A percentile compares a stretch with the other conserved stretches of the same genome.
Evolutionary conservation across 2,797 vertebrate genomes (phyloP).

Genomic region (Labroides dimidiatus): DNA sequence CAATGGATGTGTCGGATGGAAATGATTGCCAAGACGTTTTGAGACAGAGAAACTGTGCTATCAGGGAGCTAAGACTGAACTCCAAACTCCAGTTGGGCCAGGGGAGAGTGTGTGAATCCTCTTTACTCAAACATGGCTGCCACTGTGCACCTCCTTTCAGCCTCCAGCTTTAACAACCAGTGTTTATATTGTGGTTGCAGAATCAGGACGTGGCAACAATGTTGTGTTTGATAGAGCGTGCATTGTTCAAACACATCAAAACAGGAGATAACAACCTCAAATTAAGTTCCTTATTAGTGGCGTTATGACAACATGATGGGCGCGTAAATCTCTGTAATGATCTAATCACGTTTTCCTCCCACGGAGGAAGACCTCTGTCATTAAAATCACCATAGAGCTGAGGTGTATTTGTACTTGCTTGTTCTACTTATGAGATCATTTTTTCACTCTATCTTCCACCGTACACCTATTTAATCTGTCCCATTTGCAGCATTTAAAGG

Average conservation of each 20-base stretch:
- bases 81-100: conserved; percentile 30
- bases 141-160: conserved; percentile 45
- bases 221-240: conserved; percentile 18
- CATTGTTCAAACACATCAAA: conserved; percentile 36
- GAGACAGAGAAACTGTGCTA: conserved; percentile 44
- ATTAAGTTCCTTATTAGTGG: conserved; percentile 46
- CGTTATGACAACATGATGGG: conserved; percentile 37
- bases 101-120: conserved; percentile 43
- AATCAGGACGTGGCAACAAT: conserved; percentile 43
- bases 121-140: conserved; percentile 47
- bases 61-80: conserved; percentile 34
- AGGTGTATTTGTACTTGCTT: conserved; percentile 18
- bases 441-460: conserved; percentile 21
- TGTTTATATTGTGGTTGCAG: conserved; percentile 56
- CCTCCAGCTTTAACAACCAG: conserved; percentile 41
- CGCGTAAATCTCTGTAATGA: conserved; percentile 18
- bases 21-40: conserved; percentile 39
- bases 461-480: conserved; percentile 55
- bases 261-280: conserved; percentile 44
- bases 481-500: conserved; percentile 54
- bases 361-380: conserved; percentile 15
- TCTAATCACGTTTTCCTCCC: conserved; percentile 8
- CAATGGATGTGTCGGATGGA: conserved; percentile 40
- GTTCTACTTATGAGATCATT: conserved; percentile 37
- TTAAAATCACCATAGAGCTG: conserved; percentile 10